Evolutionary conservation across 2,888 invertebrate genomes (phyloP), one percentile per base, ranked within the genome.

Genomic region (Amblyteles armatorius): DNA sequence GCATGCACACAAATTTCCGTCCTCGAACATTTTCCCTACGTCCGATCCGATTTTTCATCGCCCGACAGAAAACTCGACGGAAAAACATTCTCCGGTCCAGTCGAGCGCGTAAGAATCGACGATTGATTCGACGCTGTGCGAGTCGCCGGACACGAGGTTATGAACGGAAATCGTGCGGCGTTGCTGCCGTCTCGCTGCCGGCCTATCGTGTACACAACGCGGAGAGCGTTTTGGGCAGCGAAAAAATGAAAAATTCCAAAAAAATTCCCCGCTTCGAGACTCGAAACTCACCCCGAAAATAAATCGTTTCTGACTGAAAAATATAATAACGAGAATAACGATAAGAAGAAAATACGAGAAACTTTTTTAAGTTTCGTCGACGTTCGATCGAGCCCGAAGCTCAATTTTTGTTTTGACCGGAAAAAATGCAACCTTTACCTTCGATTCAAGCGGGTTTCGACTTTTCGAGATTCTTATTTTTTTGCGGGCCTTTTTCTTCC

Each of bases 201-300:
- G 84, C 81, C 81, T 81, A 80, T 84, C 67, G 77, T 79, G 69
- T 44, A 78, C 78, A 79, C 78, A 79, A 69, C 69, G 57, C 68
- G 44, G 44, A 68, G 44, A 22, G 13, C n/a, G 78, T 26, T 9
- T 55, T 16, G 19, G 16, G 50, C 19, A 2, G n/a, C 57, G 57
- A 57, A 19, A 57, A 22, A 13, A 22, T 19, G 22, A 57, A 26
- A 60, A 26, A 60, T 7, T 16, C 26, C 29, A 16, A 29, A 57
- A 22, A 16, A 29, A 6, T 16, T 26, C 16, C n/a, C 26, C 3
- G 0, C 5, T 13, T 16, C 29, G 13, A 2, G 2, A 29, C 26
- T 5, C n/a, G 29, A 60, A 60, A 9, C 7, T 57, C 11, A 26
- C 26, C 3, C 22, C 26, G 1, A 57, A 22, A 2, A 22, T 57